These are phyloP conservation scores for Halcyon malimbica DNA, from an alignment of 2,113 vertebrate species.

Conservation along the genomic window DNA sequence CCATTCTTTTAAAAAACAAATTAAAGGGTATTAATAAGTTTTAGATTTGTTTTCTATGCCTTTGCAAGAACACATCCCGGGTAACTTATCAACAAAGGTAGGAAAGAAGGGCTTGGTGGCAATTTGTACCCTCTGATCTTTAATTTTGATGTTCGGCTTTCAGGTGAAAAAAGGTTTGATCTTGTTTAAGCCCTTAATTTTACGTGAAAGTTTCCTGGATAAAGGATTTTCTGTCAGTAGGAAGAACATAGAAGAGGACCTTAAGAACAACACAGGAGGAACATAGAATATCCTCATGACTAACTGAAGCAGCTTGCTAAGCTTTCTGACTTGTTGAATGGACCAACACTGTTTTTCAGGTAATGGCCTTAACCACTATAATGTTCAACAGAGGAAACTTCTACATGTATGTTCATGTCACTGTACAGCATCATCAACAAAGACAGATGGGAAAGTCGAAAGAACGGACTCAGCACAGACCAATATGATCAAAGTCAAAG, in stretches of 20 bases:
- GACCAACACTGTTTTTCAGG: not conserved
- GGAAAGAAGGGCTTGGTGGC: not conserved
- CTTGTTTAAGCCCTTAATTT: not conserved
- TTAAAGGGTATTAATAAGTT: not conserved
- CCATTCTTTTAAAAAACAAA: not conserved
- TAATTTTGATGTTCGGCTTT: not conserved
- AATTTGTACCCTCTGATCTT: not conserved
- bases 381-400: not conserved
- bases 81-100: conserved; percentile 10
- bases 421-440: not conserved
- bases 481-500: no score
- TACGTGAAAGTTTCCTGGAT: not conserved
- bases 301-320: not conserved
- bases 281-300: not conserved
- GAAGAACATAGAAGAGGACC: not conserved
- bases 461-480: no score
- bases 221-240: not conserved
- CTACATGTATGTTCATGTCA: not conserved
- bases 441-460: not conserved
- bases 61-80: not conserved
- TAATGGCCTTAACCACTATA: not conserved
- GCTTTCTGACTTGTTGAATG: not conserved
- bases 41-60: not conserved
- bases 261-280: no score
- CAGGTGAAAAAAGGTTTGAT: not conserved